Evolutionary conservation across 2,797 vertebrate species (phyloP).

Genomic region (Dipus sagitta): DNA sequence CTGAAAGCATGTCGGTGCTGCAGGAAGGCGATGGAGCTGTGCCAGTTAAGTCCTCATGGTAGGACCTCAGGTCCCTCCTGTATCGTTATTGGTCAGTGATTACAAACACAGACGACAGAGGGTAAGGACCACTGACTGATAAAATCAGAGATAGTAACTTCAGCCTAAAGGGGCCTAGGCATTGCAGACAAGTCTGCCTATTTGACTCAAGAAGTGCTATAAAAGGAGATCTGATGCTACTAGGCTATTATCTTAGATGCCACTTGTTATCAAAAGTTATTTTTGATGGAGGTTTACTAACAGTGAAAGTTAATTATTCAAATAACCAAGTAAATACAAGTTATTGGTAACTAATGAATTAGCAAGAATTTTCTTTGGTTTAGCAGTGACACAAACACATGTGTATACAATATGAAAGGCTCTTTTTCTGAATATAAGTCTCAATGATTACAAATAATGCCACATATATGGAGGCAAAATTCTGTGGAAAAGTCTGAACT

Average conservation of each 20-base stretch:
- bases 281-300: neutral
- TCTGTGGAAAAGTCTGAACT: neutral
- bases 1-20: rapidly evolving
- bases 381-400: neutral
- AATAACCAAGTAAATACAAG: slow-evolving; percentile 3
- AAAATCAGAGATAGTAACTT: neutral
- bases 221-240: slow-evolving; percentile 3
- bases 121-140: neutral
- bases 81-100: neutral
- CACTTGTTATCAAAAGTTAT: neutral
- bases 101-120: neutral
- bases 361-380: slow-evolving; percentile 1
- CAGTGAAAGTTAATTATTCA: neutral
- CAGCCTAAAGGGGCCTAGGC: neutral
- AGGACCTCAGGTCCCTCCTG: neutral
- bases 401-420: neutral
- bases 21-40: neutral
- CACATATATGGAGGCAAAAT: neutral
- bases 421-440: neutral
- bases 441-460: neutral
- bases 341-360: neutral
- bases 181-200: neutral
- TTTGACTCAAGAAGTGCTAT: neutral
- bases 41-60: neutral
- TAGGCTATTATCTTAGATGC: neutral